Conservation (phyloP, 1,140 invertebrate species). For the Diorhabda elongata region DNA sequence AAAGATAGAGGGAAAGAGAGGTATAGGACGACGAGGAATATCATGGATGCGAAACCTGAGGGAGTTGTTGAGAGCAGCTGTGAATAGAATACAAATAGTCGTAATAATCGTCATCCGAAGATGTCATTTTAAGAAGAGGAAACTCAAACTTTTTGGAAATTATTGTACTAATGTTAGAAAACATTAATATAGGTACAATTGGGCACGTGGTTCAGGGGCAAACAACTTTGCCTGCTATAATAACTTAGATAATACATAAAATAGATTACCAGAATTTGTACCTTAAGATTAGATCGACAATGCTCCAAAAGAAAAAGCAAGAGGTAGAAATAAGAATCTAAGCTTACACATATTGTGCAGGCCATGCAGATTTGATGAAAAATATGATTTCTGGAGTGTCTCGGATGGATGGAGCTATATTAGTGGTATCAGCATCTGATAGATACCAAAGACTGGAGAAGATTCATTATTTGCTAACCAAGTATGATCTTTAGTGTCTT, state of each 20-base stretch:
- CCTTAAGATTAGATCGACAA: slow-evolving; percentile 92
- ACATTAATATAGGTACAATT: slow-evolving; percentile 88
- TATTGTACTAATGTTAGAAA: slow-evolving; percentile 29
- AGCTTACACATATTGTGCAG: slow-evolving; percentile 92
- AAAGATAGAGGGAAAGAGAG: no score
- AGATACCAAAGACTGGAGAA: slow-evolving; percentile 93
- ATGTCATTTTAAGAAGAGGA: no score
- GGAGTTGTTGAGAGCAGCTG: no score
- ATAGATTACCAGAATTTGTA: slow-evolving; percentile 68
- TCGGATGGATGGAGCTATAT: slow-evolving; percentile 95
- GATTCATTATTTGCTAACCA: slow-evolving; percentile 84
- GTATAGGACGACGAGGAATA: no score
- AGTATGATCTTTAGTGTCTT: slow-evolving; percentile 52
- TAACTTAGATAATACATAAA: slow-evolving; percentile 80
- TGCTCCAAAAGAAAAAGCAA: slow-evolving; percentile 88
- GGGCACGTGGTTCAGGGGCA: slow-evolving; percentile 99
- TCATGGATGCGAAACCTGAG: no score
- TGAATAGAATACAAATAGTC: no score
- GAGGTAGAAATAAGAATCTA: slow-evolving; percentile 81
- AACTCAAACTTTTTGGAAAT: neutral
- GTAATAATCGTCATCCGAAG: no score
- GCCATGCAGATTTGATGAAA: slow-evolving; percentile 90
- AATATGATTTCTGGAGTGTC: slow-evolving; percentile 95
- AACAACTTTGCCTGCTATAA: slow-evolving; percentile 94
- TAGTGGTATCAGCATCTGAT: slow-evolving; percentile 90